Percentiles rank a stretch among this genome's conserved stretches.
phyloP scores from a whole-genome alignment of 2,888 invertebrate genomes.

The Nasonovia ribisnigri region DNA sequence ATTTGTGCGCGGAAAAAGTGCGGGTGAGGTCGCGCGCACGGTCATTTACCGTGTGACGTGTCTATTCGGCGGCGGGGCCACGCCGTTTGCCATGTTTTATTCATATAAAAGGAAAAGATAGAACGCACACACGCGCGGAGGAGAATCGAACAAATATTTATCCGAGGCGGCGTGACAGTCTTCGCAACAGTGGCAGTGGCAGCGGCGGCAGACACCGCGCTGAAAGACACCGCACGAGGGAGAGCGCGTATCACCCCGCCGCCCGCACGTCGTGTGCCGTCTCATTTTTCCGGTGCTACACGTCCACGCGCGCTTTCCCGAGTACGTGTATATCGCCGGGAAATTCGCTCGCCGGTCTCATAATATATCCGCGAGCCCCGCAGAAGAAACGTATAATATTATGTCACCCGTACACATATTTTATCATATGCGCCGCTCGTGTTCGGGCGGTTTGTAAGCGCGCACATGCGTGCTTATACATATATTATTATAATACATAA shows the following conservation, averaged over 20 bases:
- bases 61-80: slow-evolving; percentile 44
- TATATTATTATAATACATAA: not conserved
- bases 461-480: not conserved
- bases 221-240: not conserved
- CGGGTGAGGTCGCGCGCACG: not conserved
- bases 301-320: not conserved
- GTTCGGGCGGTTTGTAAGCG: not conserved
- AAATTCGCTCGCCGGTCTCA: not conserved
- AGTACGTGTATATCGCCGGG: not conserved
- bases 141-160: slow-evolving; percentile 44
- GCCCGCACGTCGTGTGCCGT: not conserved
- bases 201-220: not conserved
- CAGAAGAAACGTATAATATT: slow-evolving; percentile 8
- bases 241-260: not conserved
- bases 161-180: not conserved
- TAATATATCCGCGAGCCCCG: not conserved
- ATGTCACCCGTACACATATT: not conserved
- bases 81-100: slow-evolving; percentile 53
- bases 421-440: not conserved
- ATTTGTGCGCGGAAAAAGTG: slow-evolving; percentile 50
- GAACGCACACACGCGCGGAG: not conserved
- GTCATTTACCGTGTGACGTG: slow-evolving; percentile 64
- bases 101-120: slow-evolving; percentile 33
- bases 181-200: not conserved
- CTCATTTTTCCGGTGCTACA: not conserved